A percentile compares a stretch with the other conserved stretches of the same genome.
Evolutionary conservation across 2,888 invertebrate genomes (phyloP).

Genomic region (Drosophila buzzatii): DNA sequence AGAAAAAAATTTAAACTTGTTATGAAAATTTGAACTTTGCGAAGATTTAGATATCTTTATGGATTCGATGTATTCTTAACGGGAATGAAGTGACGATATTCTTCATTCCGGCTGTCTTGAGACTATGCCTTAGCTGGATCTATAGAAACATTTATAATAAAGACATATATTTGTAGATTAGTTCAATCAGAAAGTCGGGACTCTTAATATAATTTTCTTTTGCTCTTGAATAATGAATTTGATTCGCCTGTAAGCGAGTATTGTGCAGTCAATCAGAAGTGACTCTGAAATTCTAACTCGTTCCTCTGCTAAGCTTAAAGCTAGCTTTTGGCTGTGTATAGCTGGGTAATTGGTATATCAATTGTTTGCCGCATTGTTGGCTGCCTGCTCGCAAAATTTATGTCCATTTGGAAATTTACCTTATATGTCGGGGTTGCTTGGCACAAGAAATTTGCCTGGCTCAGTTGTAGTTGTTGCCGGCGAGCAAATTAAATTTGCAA

Average conservation of each 20-base stretch:
- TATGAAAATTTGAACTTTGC: too few species aligned
- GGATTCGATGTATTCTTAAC: too few species aligned
- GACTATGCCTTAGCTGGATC: too few species aligned
- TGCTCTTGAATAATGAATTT: too few species aligned
- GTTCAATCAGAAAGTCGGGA: too few species aligned
- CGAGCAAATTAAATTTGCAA: conserved; percentile 72
- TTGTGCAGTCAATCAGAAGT: conserved; percentile 5
- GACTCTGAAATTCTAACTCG: neutral
- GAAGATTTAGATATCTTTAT: too few species aligned
- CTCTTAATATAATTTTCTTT: too few species aligned
- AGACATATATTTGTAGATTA: too few species aligned
- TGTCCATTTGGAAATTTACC: conserved; percentile 44
- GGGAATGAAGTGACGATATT: too few species aligned
- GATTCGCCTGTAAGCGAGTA: neutral
- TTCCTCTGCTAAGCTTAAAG: conserved; percentile 9
- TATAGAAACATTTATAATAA: too few species aligned
- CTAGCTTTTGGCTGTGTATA: conserved; percentile 21
- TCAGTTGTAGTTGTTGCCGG: conserved; percentile 17
- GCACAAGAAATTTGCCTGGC: conserved; percentile 66
- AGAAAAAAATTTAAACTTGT: too few species aligned
- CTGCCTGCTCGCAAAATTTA: conserved; percentile 42
- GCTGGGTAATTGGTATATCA: conserved; percentile 80
- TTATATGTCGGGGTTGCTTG: conserved; percentile 24
- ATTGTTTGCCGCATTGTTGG: conserved; percentile 60
- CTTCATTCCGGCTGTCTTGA: too few species aligned